Percentiles rank a stretch among this genome's conserved stretches.
Evolutionary conservation across 2,113 vertebrate genomes (phyloP).

Genomic region (Poeciliopsis occidentalis): DNA sequence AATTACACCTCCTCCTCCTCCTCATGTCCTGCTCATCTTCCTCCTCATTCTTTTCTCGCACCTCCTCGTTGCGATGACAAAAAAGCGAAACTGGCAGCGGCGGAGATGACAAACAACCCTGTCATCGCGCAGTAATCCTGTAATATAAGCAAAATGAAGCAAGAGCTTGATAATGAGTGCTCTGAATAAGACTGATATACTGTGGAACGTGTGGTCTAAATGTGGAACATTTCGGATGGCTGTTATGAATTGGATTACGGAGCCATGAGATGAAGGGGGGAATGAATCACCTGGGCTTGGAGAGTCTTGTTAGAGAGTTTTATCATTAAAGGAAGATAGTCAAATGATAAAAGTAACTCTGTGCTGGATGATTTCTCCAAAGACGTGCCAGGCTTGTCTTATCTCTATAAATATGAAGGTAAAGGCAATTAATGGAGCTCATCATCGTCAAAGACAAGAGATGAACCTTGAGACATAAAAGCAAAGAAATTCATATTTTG

Average conservation of each 20-base stretch:
- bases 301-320: background rate
- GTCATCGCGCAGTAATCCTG: slow-evolving; percentile 52
- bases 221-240: background rate
- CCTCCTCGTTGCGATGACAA: slow-evolving; percentile 59
- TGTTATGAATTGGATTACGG: background rate
- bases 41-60: slow-evolving; percentile 56
- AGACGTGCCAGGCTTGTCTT: background rate
- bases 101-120: slow-evolving; percentile 67
- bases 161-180: slow-evolving; percentile 30
- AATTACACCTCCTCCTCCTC: slow-evolving; percentile 35
- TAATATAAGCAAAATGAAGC: slow-evolving; percentile 36
- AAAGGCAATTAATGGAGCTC: background rate
- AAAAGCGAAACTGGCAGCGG: slow-evolving; percentile 35
- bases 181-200: slow-evolving; percentile 25
- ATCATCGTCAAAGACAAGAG: background rate
- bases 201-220: slow-evolving; percentile 2
- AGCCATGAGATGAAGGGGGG: background rate
- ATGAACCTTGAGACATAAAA: background rate
- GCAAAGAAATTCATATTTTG: background rate
- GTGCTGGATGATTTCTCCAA: background rate
- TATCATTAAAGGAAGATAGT: background rate
- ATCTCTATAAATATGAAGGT: background rate
- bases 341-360: background rate
- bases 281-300: background rate
- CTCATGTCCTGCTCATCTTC: slow-evolving; percentile 35